These are phyloP conservation scores for Neosilurus mollespiculum DNA, from an alignment of 2,797 vertebrate genomes.

Conservation along the genomic window DNA sequence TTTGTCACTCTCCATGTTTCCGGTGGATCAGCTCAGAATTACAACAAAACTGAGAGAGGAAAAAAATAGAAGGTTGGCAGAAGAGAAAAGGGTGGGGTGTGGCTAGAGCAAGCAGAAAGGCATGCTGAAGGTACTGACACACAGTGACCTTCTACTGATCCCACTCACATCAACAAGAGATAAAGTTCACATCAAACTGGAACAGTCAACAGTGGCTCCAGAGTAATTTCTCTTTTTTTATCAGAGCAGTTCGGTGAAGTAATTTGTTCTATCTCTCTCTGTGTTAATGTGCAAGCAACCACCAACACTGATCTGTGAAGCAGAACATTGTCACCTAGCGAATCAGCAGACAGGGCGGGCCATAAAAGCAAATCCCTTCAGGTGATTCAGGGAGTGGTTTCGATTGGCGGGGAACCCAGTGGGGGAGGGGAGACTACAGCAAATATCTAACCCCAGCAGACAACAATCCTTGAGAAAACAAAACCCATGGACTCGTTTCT, in stretches of 20 bases:
- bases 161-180: slow-evolving; percentile 53
- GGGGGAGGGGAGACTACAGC: slow-evolving; percentile 59
- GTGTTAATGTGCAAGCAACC: slow-evolving; percentile 74
- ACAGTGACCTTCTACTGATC: slow-evolving; percentile 58
- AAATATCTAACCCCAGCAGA: slow-evolving; percentile 62
- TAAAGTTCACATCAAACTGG: slow-evolving; percentile 62
- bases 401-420: slow-evolving; percentile 63
- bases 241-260: slow-evolving; percentile 75
- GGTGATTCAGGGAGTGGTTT: slow-evolving; percentile 66
- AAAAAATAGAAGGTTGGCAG: slow-evolving; percentile 47
- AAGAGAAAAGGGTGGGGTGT: slow-evolving; percentile 61
- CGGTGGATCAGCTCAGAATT: slow-evolving; percentile 60
- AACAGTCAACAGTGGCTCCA: slow-evolving; percentile 69
- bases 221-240: slow-evolving; percentile 57
- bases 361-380: slow-evolving; percentile 76
- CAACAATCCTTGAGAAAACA: slow-evolving; percentile 59
- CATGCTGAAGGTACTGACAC: slow-evolving; percentile 61
- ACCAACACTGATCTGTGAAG: slow-evolving; percentile 67
- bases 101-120: slow-evolving; percentile 54
- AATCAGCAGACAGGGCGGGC: slow-evolving; percentile 69
- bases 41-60: slow-evolving; percentile 59
- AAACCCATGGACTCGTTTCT: slow-evolving; percentile 60
- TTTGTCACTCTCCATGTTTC: slow-evolving; percentile 71
- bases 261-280: slow-evolving; percentile 67
- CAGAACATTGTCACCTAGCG: slow-evolving; percentile 68